Evolutionary conservation across 2,888 invertebrate genomes (phyloP), one percentile per base, ranked within the genome.

Genomic region (Nomada fucata): DNA sequence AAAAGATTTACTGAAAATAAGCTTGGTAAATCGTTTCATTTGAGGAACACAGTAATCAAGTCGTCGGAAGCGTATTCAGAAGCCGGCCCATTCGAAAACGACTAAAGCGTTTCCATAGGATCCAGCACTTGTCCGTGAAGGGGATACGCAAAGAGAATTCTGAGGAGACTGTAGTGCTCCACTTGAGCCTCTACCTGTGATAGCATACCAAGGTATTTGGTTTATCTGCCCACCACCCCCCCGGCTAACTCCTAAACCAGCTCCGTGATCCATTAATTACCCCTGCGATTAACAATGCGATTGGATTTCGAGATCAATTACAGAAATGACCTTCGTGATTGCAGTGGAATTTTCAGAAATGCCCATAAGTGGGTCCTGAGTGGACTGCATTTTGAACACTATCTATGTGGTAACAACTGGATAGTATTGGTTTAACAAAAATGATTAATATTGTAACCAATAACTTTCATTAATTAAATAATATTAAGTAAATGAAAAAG

Each of bases 221-320:
- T 72, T 74, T 74, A 84, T 71, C 55, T 69, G 20, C 55, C 71
- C 42, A 36, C 36, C 36, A 7, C 50, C 71, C 67, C 42, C 70
- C 50, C 7, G 57, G 63, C 53, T 75, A 57, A 61, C 65, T 75
- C 10, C 61, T 53, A 67, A 84, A 59, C 73, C 26, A 55, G 47
- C 29, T 47, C 26, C 29, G 36, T 79, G 70, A 60, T 82, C 72
- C 78, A 83, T 86, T 86, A 85, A 86, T 86, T 86, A 80, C 61
- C 59, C 61, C 68, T 74, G 84, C 84, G 84, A 86, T 84, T 86
- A 86, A 85, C 83, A 86, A 86, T 76, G 83, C 80, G 77, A 84
- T 83, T 83, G 82, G 76, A 52, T 68, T 74, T 79, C 74, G 61
- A 79, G 84, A 84, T 78, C 86, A 79, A 86, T 84, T 86, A 86